Evolutionary conservation across 2,888 invertebrate species (phyloP).

Genomic region (Hemistola chrysoprasaria): DNA sequence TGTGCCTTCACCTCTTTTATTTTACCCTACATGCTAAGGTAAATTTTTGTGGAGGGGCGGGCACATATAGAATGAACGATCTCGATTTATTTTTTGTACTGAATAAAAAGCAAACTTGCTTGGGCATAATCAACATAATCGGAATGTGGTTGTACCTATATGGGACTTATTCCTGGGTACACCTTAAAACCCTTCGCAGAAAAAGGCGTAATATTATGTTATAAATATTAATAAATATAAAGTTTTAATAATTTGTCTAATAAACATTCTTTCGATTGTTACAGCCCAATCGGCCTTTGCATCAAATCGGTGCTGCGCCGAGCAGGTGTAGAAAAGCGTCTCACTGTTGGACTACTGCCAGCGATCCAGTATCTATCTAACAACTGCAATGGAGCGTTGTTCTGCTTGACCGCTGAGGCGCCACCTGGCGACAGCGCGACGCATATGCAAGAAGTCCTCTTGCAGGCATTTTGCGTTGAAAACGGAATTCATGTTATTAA

Average conservation of each 20-base stretch:
- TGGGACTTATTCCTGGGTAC: no score
- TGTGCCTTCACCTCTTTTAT: no score
- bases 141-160: no score
- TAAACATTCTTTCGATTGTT: slow-evolving; percentile 42
- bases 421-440: slow-evolving; percentile 87
- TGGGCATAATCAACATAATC: no score
- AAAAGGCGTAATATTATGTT: no score
- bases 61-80: no score
- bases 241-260: slow-evolving; percentile 6
- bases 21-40: no score
- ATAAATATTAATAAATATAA: no score
- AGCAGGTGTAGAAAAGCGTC: slow-evolving; percentile 79
- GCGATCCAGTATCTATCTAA: slow-evolving; percentile 83
- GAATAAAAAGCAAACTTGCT: no score
- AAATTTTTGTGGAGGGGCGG: no score
- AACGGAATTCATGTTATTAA: slow-evolving; percentile 89
- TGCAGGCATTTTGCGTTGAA: slow-evolving; percentile 90
- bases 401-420: slow-evolving; percentile 86
- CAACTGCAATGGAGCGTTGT: slow-evolving; percentile 83
- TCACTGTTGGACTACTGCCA: slow-evolving; percentile 85
- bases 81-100: no score
- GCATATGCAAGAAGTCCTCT: slow-evolving; percentile 89
- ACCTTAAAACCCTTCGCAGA: no score
- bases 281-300: slow-evolving; percentile 74
- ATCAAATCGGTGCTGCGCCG: slow-evolving; percentile 78